Percentiles rank a stretch among this genome's conserved stretches.
Evolutionary conservation across 2,797 vertebrate genomes (phyloP).

Genomic region (Ceryle rudis): DNA sequence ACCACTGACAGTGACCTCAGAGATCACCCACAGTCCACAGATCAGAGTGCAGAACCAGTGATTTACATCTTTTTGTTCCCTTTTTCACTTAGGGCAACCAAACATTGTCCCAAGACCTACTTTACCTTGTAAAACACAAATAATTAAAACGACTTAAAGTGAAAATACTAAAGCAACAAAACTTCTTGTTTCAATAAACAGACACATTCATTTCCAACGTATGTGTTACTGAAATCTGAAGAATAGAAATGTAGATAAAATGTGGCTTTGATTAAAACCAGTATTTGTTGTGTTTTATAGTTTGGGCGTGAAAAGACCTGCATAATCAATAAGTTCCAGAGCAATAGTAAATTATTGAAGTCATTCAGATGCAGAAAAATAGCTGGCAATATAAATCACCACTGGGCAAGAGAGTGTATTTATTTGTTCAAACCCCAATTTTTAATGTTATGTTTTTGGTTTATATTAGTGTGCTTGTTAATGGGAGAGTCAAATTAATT

Average conservation of each 20-base stretch:
- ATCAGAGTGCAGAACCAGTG: not conserved
- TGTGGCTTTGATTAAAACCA: conserved; percentile 33
- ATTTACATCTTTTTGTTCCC: not conserved
- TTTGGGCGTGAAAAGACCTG: conserved; percentile 34
- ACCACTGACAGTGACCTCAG: not conserved
- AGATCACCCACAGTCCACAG: too few species aligned
- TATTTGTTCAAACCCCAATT: not conserved
- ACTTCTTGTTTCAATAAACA: conserved; percentile 52
- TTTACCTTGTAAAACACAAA: not conserved
- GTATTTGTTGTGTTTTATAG: not conserved
- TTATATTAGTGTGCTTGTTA: conserved; percentile 52
- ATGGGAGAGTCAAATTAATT: conserved; percentile 66
- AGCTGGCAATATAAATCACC: not conserved
- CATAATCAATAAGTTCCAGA: not conserved
- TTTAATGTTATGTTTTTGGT: conserved; percentile 45
- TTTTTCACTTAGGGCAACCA: not conserved
- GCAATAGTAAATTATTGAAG: not conserved
- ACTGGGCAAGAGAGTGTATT: not conserved
- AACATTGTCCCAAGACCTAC: not conserved
- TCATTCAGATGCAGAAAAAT: not conserved
- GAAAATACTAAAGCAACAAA: conserved; percentile 2
- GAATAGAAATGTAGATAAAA: conserved; percentile 38
- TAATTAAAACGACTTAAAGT: not conserved
- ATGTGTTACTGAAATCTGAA: conserved; percentile 13
- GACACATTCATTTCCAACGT: not conserved